Conservation (phyloP, 2,113 vertebrate genomes). For the Pachyramphus minor region DNA sequence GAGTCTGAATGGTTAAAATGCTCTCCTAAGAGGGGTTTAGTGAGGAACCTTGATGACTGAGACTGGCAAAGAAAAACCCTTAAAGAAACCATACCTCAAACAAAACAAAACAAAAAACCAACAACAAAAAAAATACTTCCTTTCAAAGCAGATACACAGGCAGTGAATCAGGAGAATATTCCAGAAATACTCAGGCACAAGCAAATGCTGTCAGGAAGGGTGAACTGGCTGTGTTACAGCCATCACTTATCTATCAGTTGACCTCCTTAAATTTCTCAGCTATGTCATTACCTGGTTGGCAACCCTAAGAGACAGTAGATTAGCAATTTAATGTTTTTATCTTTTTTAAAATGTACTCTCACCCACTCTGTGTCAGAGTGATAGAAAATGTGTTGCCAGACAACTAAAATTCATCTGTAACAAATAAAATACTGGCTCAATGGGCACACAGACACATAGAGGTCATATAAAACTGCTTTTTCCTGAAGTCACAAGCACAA, state of each 20-base stretch:
- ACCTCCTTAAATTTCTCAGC: background rate
- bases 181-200: background rate
- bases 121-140: background rate
- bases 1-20: background rate
- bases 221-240: background rate
- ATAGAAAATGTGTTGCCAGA: background rate
- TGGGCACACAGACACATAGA: background rate
- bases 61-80: background rate
- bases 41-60: background rate
- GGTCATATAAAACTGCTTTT: background rate
- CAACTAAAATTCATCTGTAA: background rate
- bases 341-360: background rate
- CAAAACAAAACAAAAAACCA: too few species aligned
- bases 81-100: background rate
- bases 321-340: background rate
- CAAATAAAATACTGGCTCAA: background rate
- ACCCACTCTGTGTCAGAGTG: background rate
- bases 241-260: background rate
- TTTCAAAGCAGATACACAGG: background rate
- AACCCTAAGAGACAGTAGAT: background rate
- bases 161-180: background rate
- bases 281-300: background rate
- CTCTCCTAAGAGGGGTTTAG: background rate
- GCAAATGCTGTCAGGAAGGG: background rate
- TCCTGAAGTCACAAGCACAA: background rate